Percentiles rank a stretch among this genome's conserved stretches.
Conservation (phyloP, 2,888 invertebrate genomes). For the Eupithecia subfuscata region DNA sequence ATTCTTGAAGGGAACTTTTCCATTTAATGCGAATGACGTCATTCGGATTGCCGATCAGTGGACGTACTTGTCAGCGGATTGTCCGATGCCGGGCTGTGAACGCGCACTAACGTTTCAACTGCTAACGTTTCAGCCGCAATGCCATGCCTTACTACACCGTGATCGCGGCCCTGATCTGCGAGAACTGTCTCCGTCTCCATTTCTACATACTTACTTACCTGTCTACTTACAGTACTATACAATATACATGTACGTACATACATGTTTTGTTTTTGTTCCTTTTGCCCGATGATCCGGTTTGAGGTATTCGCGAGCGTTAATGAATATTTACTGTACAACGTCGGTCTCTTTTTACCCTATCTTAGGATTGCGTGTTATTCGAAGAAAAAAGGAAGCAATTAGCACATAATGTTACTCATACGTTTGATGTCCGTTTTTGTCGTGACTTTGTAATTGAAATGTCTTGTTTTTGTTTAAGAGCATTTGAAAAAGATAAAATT, state of each 20-base stretch:
- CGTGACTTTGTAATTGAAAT: conserved; percentile 47
- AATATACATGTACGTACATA: neutral
- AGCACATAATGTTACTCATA: conserved; percentile 51
- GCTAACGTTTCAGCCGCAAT: no score
- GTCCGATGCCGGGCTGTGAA: no score
- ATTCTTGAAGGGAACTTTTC: no score
- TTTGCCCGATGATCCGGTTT: conserved; percentile 56
- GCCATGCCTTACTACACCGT: no score
- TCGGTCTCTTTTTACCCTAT: conserved; percentile 53
- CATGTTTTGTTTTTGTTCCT: conserved; percentile 41
- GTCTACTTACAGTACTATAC: neutral
- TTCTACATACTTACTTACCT: neutral
- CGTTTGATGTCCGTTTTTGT: conserved; percentile 35
- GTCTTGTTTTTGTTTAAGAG: conserved; percentile 29
- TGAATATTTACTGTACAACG: conserved; percentile 64
- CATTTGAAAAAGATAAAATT: conserved; percentile 14
- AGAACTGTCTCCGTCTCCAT: neutral
- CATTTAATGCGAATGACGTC: no score
- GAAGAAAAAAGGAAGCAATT: conserved; percentile 51
- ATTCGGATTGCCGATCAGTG: no score
- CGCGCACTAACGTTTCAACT: no score
- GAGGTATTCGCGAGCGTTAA: conserved; percentile 54
- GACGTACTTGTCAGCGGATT: no score
- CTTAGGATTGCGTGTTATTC: conserved; percentile 41
- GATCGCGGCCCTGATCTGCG: no score